phyloP scores from a whole-genome alignment of 2,797 vertebrate genomes.

The Squalus acanthias region DNA sequence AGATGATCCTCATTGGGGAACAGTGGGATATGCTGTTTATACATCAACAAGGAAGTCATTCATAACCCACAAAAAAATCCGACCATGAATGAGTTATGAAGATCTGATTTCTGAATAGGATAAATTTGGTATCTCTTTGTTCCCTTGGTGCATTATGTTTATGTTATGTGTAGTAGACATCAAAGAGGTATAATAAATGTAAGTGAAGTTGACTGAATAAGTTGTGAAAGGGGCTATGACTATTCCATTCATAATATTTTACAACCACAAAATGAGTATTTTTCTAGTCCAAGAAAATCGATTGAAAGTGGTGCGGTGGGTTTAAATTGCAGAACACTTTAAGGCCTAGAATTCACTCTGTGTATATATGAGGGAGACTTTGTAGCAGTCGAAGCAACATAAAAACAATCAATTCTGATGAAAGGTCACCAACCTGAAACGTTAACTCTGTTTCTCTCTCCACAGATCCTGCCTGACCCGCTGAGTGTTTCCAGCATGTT shows the following conservation, averaged over 20 bases:
- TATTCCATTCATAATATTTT: not conserved
- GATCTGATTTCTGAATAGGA: not conserved
- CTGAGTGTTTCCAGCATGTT: too few species aligned
- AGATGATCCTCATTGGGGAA: slow-evolving; percentile 5
- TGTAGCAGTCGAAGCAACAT: not conserved
- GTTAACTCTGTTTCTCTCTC: not conserved
- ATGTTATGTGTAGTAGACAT: not conserved
- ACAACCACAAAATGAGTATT: not conserved
- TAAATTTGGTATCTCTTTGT: not conserved
- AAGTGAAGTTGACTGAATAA: not conserved
- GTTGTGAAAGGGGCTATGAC: not conserved
- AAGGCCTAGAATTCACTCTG: not conserved
- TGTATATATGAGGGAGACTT: not conserved
- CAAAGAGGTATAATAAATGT: not conserved
- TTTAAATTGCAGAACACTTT: not conserved
- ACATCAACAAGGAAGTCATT: not conserved
- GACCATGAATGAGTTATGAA: not conserved
- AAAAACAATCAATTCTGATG: not conserved
- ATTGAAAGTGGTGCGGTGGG: not conserved
- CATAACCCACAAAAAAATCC: not conserved
- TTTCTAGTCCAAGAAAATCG: not conserved
- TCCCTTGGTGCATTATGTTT: not conserved
- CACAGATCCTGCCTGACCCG: too few species aligned
- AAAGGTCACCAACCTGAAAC: not conserved
- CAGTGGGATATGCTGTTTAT: not conserved